Evolutionary conservation across 37 sponge, comb jelly and placozoan genomes (phyloP).

Genomic region (Tethya wilhelma): DNA sequence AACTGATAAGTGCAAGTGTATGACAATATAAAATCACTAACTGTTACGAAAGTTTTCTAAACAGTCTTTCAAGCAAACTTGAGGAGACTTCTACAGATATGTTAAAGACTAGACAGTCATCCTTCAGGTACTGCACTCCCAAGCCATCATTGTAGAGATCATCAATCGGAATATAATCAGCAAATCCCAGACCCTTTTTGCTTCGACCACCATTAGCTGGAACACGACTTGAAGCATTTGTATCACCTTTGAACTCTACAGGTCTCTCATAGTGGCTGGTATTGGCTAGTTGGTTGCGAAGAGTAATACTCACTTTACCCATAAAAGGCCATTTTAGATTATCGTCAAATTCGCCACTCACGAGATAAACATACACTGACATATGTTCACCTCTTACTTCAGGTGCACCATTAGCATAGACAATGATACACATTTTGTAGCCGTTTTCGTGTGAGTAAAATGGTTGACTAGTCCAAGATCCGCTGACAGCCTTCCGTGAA

Average conservation of each 20-base stretch:
- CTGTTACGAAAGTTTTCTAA: too few species aligned
- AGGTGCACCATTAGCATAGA: constrained; percentile 1
- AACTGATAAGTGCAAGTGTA: too few species aligned
- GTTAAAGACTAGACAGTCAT: neutral
- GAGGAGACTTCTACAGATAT: too few species aligned
- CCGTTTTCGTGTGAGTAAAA: constrained; percentile 14
- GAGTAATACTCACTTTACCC: neutral
- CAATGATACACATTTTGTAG: constrained; percentile 26
- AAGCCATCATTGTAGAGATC: neutral
- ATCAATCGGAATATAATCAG: constrained; percentile 12
- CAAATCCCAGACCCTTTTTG: constrained; percentile 1
- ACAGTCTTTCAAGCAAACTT: too few species aligned
- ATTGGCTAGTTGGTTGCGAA: constrained; percentile 18
- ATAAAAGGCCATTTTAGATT: constrained; percentile 18
- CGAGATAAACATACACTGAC: constrained; percentile 15
- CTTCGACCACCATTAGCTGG: neutral
- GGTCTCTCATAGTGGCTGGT: constrained; percentile 3
- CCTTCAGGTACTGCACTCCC: constrained; percentile 10
- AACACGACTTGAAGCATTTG: neutral
- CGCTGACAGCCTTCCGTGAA: neutral
- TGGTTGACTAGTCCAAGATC: constrained; percentile 8
- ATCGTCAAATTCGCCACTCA: too few species aligned
- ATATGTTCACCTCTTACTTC: constrained; percentile 13
- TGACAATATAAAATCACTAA: too few species aligned
- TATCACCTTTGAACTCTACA: neutral